These are phyloP conservation scores for Megamerina dolium DNA, from an alignment of 2,888 invertebrate genomes.

Conservation along the genomic window DNA sequence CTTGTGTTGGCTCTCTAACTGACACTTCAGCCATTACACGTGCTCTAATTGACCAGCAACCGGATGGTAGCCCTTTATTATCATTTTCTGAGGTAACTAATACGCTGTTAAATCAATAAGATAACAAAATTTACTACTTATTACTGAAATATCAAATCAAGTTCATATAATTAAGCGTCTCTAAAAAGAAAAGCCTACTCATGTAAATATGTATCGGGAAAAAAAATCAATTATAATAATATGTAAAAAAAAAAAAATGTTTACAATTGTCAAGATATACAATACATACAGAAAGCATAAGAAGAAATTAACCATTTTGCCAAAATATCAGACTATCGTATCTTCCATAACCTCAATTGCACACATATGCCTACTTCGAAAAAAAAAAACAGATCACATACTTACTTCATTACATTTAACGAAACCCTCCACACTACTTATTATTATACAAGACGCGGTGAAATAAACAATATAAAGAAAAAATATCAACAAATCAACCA, in stretches of 20 bases:
- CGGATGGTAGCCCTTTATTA: constrained; percentile 65
- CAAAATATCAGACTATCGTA: constrained; percentile 47
- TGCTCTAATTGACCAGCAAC: constrained; percentile 37
- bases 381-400: background rate
- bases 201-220: too few species aligned
- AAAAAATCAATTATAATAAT: constrained; percentile 1
- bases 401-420: too few species aligned
- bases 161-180: too few species aligned
- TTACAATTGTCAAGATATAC: background rate
- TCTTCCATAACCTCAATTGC: constrained; percentile 42
- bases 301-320: constrained; percentile 38
- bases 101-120: constrained; percentile 62
- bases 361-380: constrained; percentile 5
- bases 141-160: too few species aligned
- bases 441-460: too few species aligned
- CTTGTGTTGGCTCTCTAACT: too few species aligned
- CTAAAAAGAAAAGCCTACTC: too few species aligned
- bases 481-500: too few species aligned
- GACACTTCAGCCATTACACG: constrained; percentile 38
- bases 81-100: constrained; percentile 75
- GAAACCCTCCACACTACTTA: too few species aligned
- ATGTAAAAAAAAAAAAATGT: background rate
- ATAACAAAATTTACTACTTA: background rate
- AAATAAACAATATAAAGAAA: too few species aligned
- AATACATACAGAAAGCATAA: background rate